Percentiles rank a stretch among this genome's conserved stretches.
These are phyloP conservation scores for Leptocoma aspasia DNA, from an alignment of 2,113 vertebrate genomes.

Conservation along the genomic window DNA sequence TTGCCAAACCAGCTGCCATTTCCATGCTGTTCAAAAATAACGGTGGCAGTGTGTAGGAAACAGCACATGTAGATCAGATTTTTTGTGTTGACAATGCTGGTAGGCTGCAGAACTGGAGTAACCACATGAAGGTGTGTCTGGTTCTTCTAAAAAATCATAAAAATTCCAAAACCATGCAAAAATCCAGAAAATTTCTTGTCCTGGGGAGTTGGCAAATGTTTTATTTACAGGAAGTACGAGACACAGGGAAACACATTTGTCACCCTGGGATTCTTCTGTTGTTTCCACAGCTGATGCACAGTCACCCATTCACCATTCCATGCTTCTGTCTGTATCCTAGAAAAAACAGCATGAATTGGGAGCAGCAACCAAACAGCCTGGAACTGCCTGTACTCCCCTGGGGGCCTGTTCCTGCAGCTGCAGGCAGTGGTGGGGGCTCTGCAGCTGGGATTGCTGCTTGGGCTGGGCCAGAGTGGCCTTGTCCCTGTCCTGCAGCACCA, in stretches of 20 bases:
- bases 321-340: background rate
- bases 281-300: background rate
- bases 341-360: background rate
- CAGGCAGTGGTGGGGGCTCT: background rate
- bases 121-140: background rate
- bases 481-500: background rate
- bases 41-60: background rate
- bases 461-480: background rate
- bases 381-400: background rate
- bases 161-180: background rate
- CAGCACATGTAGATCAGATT: fast-evolving
- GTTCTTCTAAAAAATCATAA: background rate
- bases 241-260: background rate
- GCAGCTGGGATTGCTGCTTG: background rate
- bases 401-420: background rate
- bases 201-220: background rate
- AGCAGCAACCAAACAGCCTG: background rate
- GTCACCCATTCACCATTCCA: background rate
- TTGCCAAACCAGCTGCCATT: background rate
- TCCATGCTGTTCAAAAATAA: background rate
- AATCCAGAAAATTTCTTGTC: background rate
- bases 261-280: background rate
- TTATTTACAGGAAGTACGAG: background rate
- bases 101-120: background rate
- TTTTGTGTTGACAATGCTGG: background rate